Evolutionary conservation across 2,888 invertebrate genomes (phyloP).

Genomic region (Apoda limacodes): DNA sequence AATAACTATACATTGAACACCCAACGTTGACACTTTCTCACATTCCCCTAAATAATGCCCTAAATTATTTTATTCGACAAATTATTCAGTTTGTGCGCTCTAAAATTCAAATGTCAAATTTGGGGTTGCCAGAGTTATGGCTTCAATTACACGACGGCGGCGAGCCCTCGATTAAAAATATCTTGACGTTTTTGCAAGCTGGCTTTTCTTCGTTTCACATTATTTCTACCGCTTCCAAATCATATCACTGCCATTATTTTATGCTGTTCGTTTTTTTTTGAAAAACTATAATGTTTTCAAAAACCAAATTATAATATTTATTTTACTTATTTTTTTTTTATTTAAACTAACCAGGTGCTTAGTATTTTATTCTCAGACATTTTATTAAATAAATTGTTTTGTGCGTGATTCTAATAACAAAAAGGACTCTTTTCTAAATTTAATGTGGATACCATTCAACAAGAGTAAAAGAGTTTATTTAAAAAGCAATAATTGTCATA

Average conservation of each 20-base stretch:
- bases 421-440: too few species aligned
- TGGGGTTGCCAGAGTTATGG: conserved; percentile 63
- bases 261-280: too few species aligned
- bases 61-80: conserved; percentile 44
- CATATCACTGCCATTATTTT: too few species aligned
- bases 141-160: conserved; percentile 54
- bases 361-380: too few species aligned
- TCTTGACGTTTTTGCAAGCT: conserved; percentile 49
- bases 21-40: conserved; percentile 31
- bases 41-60: conserved; percentile 33
- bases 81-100: conserved; percentile 47
- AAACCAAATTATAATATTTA: too few species aligned
- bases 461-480: too few species aligned
- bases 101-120: conserved; percentile 66
- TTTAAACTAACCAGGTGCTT: neutral
- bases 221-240: neutral
- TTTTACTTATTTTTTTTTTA: conserved; percentile 31
- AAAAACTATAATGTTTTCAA: too few species aligned
- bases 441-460: too few species aligned
- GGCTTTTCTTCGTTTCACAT: conserved; percentile 20
- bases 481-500: too few species aligned
- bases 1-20: too few species aligned
- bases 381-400: too few species aligned
- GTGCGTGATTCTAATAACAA: too few species aligned
- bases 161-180: conserved; percentile 57